Conservation (phyloP, 2,113 vertebrate genomes). For the Sapajus apella region DNA sequence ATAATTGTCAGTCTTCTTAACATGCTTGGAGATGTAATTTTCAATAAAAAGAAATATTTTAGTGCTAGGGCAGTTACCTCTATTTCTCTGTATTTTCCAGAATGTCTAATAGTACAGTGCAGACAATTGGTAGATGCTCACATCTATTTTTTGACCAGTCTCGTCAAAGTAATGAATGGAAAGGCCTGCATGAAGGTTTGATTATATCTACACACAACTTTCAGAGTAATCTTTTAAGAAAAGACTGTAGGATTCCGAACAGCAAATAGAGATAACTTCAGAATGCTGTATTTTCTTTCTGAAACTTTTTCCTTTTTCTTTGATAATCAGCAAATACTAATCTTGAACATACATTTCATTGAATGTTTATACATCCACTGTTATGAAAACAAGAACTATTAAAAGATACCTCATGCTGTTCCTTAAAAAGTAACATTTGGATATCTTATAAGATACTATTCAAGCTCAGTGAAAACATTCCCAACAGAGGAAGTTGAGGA, state of each 20-base stretch:
- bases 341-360: neutral
- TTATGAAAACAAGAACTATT: slow-evolving; percentile 19
- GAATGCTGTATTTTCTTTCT: slow-evolving; percentile 44
- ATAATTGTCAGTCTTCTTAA: neutral
- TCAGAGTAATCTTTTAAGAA: slow-evolving; percentile 36
- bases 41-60: slow-evolving; percentile 41
- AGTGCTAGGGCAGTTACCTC: neutral
- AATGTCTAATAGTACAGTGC: neutral
- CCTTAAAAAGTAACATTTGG: slow-evolving; percentile 27
- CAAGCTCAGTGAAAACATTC: slow-evolving; percentile 26
- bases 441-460: slow-evolving; percentile 34
- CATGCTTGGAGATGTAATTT: slow-evolving; percentile 2
- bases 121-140: neutral
- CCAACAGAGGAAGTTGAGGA: neutral
- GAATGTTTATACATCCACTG: neutral
- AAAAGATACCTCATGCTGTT: neutral
- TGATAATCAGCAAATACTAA: slow-evolving; percentile 33
- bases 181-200: slow-evolving; percentile 4
- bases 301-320: neutral
- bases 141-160: slow-evolving; percentile 16
- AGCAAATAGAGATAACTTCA: slow-evolving; percentile 22
- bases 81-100: neutral
- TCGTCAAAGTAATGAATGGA: slow-evolving; percentile 1
- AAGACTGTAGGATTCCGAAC: slow-evolving; percentile 23
- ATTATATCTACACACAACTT: slow-evolving; percentile 54